These are phyloP conservation scores for Sinelater perroti DNA, from an alignment of 2,888 invertebrate species.

Conservation along the genomic window DNA sequence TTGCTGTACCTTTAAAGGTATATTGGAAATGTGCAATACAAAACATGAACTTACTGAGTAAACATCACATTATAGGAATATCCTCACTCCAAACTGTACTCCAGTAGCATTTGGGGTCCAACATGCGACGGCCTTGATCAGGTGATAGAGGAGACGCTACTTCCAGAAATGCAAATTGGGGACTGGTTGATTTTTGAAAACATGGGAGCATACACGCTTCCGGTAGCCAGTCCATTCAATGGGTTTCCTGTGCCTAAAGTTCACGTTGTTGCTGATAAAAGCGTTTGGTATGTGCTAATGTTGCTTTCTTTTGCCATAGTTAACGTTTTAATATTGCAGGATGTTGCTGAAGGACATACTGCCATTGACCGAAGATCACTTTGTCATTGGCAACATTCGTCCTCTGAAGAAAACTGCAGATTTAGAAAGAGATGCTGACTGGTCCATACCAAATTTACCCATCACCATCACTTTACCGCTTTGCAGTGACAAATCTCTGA, in stretches of 20 bases:
- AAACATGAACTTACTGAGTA: not conserved
- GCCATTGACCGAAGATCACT: constrained; percentile 68
- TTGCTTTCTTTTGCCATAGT: no score
- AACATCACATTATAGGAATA: constrained; percentile 39
- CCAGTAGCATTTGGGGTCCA: constrained; percentile 91
- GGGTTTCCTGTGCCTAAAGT: constrained; percentile 88
- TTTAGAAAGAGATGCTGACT: constrained; percentile 53
- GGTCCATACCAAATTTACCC: constrained; percentile 50
- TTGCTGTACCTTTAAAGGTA: constrained; percentile 74
- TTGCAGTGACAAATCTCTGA: constrained; percentile 41
- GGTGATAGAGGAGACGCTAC: constrained; percentile 67
- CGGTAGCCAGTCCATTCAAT: constrained; percentile 93
- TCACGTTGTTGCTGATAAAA: constrained; percentile 69
- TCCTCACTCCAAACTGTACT: constrained; percentile 60
- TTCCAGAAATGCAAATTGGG: constrained; percentile 82
- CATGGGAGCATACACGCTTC: constrained; percentile 98
- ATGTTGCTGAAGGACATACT: constrained; percentile 67
- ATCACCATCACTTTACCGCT: constrained; percentile 48
- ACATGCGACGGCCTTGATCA: constrained; percentile 96
- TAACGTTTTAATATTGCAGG: no score
- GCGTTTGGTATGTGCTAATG: constrained; percentile 68
- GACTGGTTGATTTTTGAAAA: constrained; percentile 91
- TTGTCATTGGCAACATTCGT: constrained; percentile 61
- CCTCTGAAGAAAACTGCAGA: constrained; percentile 60
- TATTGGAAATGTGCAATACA: no score